These are phyloP conservation scores for Theocolax elegans DNA, from an alignment of 1,140 invertebrate genomes.

Conservation along the genomic window DNA sequence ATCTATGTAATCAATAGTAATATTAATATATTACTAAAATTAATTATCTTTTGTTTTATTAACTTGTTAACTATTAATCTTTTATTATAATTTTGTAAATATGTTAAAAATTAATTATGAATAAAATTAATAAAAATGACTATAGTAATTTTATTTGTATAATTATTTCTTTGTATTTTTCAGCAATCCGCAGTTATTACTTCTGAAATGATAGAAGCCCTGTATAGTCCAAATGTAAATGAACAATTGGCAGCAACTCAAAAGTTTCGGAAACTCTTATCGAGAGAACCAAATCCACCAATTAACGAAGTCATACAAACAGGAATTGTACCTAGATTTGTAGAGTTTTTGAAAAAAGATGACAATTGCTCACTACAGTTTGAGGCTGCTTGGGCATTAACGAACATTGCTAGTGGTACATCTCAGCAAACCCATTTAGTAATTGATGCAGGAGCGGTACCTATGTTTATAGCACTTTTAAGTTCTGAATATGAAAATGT, in stretches of 20 bases:
- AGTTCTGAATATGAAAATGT: slow-evolving; percentile 90
- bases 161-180: slow-evolving; percentile 45
- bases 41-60: no score
- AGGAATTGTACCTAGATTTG: slow-evolving; percentile 95
- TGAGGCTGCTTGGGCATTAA: slow-evolving; percentile 97
- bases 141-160: slow-evolving; percentile 4
- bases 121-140: neutral
- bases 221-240: slow-evolving; percentile 85
- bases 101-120: slow-evolving; percentile 25
- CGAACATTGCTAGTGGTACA: slow-evolving; percentile 98
- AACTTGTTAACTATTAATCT: no score
- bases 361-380: slow-evolving; percentile 92
- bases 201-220: slow-evolving; percentile 82
- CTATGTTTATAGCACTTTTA: slow-evolving; percentile 89
- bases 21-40: no score
- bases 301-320: slow-evolving; percentile 98
- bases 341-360: slow-evolving; percentile 90
- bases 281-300: slow-evolving; percentile 95
- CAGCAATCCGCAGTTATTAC: slow-evolving; percentile 71
- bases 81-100: neutral
- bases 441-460: slow-evolving; percentile 93
- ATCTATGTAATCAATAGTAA: no score
- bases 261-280: slow-evolving; percentile 94
- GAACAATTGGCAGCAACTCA: slow-evolving; percentile 91
- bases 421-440: slow-evolving; percentile 93